Evolutionary conservation across 1,140 invertebrate species (phyloP), one percentile per base, ranked within the genome.

Genomic region (Tetraneura akinire): DNA sequence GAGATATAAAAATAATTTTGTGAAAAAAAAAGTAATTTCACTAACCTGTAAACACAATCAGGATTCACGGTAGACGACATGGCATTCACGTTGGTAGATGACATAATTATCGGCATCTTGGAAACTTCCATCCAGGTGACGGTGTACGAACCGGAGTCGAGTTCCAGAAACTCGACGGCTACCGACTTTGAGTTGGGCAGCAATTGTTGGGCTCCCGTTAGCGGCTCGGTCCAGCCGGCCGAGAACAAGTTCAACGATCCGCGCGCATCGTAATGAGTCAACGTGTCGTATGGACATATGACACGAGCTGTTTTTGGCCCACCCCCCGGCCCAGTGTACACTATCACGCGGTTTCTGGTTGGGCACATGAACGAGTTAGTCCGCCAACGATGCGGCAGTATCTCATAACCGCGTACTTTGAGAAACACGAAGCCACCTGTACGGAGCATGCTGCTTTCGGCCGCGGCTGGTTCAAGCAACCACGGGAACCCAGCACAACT

Each of bases 101-200:
- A 88, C 74, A 87, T 88, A 29, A 88, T 88, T 70, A 88, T 86
- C 0, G 91, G 89, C 82, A 91, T 89, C 83, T 92, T 92, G 32
- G 91, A 92, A 29, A 93, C 89, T 82, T 93, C 91, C 86, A 93
- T 91, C 92, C 92, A 93, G 71, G 90, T 91, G 37, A 93, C 90
- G 8, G 88, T 87, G 84, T 93, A 93, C 6, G 89, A 88, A 82
- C 93, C 91, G 26, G 89, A 87, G 83, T 83, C 84, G 23, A 49
- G 62, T 1, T 70, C 60, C 90, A 93, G 89, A 82, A 92, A 92
- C 82, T 93, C 92, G 10, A 93, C 84, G 11, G 92, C 85, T 57
- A 93, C 87, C 23, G 89, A 90, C 0, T 90, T 89, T 51, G 90
- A 82, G 87, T 73, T 82, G 21, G 83, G 82, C 14, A 82, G 82